These are phyloP conservation scores for Pachypanchax playfairii DNA, from an alignment of 2,113 vertebrate genomes.

Conservation along the genomic window DNA sequence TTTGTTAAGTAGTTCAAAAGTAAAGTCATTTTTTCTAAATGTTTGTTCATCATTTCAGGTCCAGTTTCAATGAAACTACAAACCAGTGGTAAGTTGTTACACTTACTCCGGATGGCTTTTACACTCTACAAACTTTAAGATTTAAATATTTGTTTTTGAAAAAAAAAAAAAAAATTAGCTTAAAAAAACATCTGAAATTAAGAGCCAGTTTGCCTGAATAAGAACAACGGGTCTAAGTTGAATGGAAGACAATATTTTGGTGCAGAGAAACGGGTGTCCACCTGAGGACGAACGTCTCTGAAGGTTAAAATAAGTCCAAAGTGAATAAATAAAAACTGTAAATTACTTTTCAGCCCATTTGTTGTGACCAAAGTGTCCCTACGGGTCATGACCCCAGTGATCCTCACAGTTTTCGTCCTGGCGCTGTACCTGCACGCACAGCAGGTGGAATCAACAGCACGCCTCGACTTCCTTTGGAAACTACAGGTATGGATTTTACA, in stretches of 20 bases:
- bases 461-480: conserved; percentile 98
- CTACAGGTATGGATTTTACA: conserved; percentile 84
- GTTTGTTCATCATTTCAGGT: conserved; percentile 51
- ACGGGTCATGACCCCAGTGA: conserved; percentile 90
- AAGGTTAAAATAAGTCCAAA: not conserved
- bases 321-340: not conserved
- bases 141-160: not conserved
- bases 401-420: conserved; percentile 92
- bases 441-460: conserved; percentile 95
- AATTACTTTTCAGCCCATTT: conserved; percentile 62
- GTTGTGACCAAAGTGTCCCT: conserved; percentile 88
- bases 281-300: no score
- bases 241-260: no score
- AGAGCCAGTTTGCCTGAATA: no score
- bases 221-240: no score
- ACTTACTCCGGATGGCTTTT: not conserved
- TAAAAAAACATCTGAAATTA: no score
- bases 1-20: no score
- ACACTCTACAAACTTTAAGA: no score
- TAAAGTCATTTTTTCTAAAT: not conserved
- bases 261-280: no score
- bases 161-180: no score
- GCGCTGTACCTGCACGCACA: conserved; percentile 95
- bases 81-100: conserved; percentile 83
- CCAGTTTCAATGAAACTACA: conserved; percentile 84